Conservation (phyloP, 2,888 invertebrate genomes). For the Acanthosepion lycidas region DNA sequence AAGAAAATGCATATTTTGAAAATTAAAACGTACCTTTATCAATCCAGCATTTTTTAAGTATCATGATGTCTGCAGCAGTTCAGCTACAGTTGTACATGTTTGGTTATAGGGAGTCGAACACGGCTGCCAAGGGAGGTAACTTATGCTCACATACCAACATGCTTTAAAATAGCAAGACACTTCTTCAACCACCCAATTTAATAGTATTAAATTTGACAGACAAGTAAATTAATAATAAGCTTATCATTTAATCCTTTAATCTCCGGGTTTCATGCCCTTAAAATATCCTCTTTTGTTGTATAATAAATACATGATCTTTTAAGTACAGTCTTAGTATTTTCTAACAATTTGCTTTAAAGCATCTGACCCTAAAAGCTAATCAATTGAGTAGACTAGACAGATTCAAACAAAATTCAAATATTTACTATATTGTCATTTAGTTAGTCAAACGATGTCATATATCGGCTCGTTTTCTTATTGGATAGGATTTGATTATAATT, state of each 20-base stretch:
- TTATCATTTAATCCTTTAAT: neutral
- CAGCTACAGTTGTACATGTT: slow-evolving; percentile 21
- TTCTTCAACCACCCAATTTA: no score
- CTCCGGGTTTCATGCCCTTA: neutral
- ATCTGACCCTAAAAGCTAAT: no score
- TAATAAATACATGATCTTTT: neutral
- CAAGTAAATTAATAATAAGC: neutral
- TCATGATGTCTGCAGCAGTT: neutral
- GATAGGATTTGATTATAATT: no score
- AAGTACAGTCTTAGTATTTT: neutral
- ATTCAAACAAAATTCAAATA: no score
- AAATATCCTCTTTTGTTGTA: neutral
- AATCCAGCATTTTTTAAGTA: neutral
- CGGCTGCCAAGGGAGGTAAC: no score
- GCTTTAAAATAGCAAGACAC: no score
- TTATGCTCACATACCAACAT: no score
- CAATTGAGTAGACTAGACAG: no score
- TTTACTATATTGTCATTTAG: no score
- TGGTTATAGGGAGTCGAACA: neutral
- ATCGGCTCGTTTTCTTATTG: no score
- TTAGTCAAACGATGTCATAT: no score
- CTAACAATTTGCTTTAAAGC: no score
- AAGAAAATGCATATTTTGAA: neutral
- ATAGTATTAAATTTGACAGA: neutral
- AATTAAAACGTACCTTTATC: neutral